Base-by-base conservation (phyloP, 1,140 invertebrate genomes). In the Pseudomyrmex cubaensis region DNA sequence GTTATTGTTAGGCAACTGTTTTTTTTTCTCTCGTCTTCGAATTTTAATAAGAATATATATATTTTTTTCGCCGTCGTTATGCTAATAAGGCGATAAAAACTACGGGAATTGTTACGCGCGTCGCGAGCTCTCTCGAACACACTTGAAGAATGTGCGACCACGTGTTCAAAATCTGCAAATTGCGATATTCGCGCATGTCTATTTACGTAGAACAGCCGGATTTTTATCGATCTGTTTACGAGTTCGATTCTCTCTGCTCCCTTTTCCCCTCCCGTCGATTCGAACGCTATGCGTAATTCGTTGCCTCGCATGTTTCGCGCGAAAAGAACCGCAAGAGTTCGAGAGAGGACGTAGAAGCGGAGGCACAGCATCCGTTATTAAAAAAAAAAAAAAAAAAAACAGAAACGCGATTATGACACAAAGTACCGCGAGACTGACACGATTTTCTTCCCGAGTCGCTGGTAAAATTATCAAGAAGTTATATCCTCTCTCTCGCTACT, bases 51-150 rank as follows among this genome's bases (percentile, higher is more conserved):
- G 0, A 35, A 35, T 7, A 7, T 7, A 35, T 7, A 35, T 35
- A 0, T 35, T 35, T 35, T 35, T 35, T 7, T 35, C 35, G 7
- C 5, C 7, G 35, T 35, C 35, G 35, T 35, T 35, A 35, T 35
- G 5, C 35, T 35, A 35, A 35, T 35, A 7, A 7, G 35, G 5
- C 20, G n/a, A n/a, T 1, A 5, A 1, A 35, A 7, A 35, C 35
- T 35, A 35, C 35, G 35, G 35, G 35, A 35, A 35, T 35, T 35
- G 35, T 35, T 35, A 35, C 35, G 25, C 1, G 83, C 84, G 44
- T 72, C 90, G 89, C 89, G 82, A 90, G 67, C 70, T 20, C 25
- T 4, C 25, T 25, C 89, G 78, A 90, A 64, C 70, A 7, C 44
- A 9, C 48, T 66, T 3, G 48, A 54, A 12, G 17, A 56, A 67